Percentiles rank a stretch among this genome's conserved stretches.
Conservation (phyloP, 2,113 vertebrate species). For the Mormyrus lacerda region DNA sequence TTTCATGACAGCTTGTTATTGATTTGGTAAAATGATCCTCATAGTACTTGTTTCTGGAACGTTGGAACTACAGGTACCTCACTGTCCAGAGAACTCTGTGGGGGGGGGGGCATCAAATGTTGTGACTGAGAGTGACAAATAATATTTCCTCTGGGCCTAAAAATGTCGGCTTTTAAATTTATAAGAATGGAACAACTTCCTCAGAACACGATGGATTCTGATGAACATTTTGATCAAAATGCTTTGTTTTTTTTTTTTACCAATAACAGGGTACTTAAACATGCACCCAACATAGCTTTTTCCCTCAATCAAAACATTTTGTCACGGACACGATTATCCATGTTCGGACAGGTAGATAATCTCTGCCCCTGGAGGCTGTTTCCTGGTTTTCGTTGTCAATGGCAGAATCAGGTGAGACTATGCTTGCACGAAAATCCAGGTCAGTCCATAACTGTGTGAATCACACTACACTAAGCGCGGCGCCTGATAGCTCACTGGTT, state of each 20-base stretch:
- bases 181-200: background rate
- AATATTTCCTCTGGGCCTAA: background rate
- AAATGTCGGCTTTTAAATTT: background rate
- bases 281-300: background rate
- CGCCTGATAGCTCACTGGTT: slow-evolving; percentile 1
- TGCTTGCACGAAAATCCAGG: background rate
- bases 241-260: background rate
- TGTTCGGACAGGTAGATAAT: background rate
- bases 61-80: slow-evolving; percentile 44
- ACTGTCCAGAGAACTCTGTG: background rate
- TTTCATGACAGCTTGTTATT: slow-evolving; percentile 44
- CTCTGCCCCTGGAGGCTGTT: background rate
- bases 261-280: background rate
- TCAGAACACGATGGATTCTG: background rate
- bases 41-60: slow-evolving; percentile 47
- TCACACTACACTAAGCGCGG: background rate
- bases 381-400: background rate
- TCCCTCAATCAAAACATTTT: background rate
- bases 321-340: background rate
- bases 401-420: background rate
- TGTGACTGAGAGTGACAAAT: background rate
- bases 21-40: slow-evolving; percentile 39
- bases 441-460: background rate
- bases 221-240: background rate
- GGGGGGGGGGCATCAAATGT: slow-evolving; percentile 32